Base-by-base conservation (phyloP, 2,888 invertebrate genomes). In the Dusona sp. region DNA sequence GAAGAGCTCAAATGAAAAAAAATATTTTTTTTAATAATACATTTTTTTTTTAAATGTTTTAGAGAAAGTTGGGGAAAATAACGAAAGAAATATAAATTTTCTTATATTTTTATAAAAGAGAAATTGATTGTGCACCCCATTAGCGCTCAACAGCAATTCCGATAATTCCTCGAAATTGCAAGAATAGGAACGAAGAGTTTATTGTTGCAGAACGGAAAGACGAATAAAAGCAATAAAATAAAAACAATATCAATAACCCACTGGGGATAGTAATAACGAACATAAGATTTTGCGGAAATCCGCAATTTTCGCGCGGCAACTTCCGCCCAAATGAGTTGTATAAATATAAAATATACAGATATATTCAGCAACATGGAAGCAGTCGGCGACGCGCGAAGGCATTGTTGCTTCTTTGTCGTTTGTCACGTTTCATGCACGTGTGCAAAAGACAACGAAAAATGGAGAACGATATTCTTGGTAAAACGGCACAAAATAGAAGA, bases 281-380 rank as follows among this genome's bases (percentile, higher is more conserved):
- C n/a, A 25, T 29, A 29, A 68, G 22, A 36, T 3, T 42, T 68
- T 54, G 65, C 79, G 79, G 79, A 79, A 68, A 68, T 68, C n/a
- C n/a, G 42, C 51, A 29, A 68, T 68, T 54, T n/a, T 57, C 38
- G 42, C 54, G n/a, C 45, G 38, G 79, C 51, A n/a, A 68, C 68
- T 79, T 79, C 68, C 79, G 79, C 25, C 38, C 25, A 57, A 29
- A 38, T 22, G 61, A 64, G 45, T 38, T 75, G 22, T 61, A 61
- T 13, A n/a, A n/a, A n/a, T n/a, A n/a, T 13, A 11, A 7, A 29
- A 29, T 16, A 29, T 29, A 16, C 25, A 61, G 3, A 29, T n/a
- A 13, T 4, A 61, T 61, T 61, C n/a, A 9, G 64, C 42, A 57
- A 25, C 16, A 29, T 29, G n/a, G 3, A 64, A 13, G n/a, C 19